phyloP scores from a whole-genome alignment of 1,140 invertebrate species.

The Palaemon carinicauda region DNA sequence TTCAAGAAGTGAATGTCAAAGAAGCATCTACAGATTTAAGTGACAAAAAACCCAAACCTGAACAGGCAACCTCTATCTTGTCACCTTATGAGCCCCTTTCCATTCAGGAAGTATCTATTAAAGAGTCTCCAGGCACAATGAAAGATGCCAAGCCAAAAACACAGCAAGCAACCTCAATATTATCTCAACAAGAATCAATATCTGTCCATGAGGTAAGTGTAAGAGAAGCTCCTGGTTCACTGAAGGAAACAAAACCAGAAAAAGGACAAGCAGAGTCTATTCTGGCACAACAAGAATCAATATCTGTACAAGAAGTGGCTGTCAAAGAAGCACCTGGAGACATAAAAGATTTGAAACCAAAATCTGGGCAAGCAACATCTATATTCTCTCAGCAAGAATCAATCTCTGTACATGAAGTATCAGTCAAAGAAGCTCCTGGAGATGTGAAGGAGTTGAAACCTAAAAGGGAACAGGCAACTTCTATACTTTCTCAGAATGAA shows the following conservation, averaged over 20 bases:
- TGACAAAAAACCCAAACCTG: conserved; percentile 17
- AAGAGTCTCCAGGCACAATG: conserved; percentile 2
- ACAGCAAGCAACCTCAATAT: conserved; percentile 13
- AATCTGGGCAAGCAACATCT: conserved; percentile 63
- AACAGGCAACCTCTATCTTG: conserved; percentile 27
- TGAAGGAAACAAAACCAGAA: conserved; percentile 43
- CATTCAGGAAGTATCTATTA: conserved; percentile 31
- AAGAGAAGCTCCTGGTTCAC: conserved; percentile 42
- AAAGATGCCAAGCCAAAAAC: conserved; percentile 8
- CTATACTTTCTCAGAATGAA: conserved; percentile 22
- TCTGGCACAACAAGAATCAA: conserved; percentile 3
- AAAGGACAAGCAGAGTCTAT: conserved; percentile 43
- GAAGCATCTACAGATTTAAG: conserved; percentile 10
- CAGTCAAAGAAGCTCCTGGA: conserved; percentile 64
- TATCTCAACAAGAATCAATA: conserved; percentile 35
- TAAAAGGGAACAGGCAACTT: conserved; percentile 33
- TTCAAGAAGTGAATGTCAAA: conserved; percentile 31
- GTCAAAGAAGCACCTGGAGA: conserved; percentile 65
- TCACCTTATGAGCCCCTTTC: conserved; percentile 34
- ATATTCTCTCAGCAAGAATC: conserved; percentile 28
- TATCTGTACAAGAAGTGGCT: conserved; percentile 31
- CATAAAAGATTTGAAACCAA: conserved; percentile 61
- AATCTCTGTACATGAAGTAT: conserved; percentile 36
- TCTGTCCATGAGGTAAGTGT: conserved; percentile 33
- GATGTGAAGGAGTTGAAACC: conserved; percentile 62